phyloP scores from a whole-genome alignment of 2,888 invertebrate species.

The Anodontia alba region DNA sequence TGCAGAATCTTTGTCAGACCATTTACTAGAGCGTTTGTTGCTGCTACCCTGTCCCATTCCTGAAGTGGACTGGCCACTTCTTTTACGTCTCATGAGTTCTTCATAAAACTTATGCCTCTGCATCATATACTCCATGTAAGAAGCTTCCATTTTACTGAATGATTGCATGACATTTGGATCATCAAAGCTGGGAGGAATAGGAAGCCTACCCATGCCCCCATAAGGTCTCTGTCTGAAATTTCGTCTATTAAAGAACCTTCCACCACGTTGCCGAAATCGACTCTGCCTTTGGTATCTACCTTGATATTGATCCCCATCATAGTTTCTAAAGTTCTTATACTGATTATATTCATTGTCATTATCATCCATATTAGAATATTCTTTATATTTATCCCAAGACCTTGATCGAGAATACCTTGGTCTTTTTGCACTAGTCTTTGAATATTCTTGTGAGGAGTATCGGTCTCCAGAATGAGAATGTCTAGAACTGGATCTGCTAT shows the following conservation, averaged over 20 bases:
- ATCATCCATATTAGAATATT: neutral
- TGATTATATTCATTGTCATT: neutral
- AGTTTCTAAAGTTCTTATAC: neutral
- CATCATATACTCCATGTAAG: conserved; percentile 9
- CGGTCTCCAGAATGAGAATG: neutral
- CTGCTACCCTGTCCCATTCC: neutral
- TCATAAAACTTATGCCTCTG: conserved; percentile 9
- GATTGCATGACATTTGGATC: neutral
- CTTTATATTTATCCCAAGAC: neutral
- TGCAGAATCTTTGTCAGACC: neutral
- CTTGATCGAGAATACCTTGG: neutral
- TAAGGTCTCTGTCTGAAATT: neutral
- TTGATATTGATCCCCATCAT: neutral
- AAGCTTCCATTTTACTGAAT: conserved; percentile 12
- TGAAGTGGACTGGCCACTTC: neutral
- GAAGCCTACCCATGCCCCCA: conserved; percentile 6
- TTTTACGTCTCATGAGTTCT: conserved; percentile 1
- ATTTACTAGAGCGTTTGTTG: neutral
- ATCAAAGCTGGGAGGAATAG: neutral
- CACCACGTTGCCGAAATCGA: neutral
- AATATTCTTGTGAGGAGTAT: neutral
- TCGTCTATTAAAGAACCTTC: neutral
- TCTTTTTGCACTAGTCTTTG: neutral
- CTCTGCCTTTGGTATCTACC: neutral
- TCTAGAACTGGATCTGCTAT: conserved; percentile 5